These are phyloP conservation scores for Epirrita christyi DNA, from an alignment of 2,888 invertebrate genomes.

Conservation along the genomic window DNA sequence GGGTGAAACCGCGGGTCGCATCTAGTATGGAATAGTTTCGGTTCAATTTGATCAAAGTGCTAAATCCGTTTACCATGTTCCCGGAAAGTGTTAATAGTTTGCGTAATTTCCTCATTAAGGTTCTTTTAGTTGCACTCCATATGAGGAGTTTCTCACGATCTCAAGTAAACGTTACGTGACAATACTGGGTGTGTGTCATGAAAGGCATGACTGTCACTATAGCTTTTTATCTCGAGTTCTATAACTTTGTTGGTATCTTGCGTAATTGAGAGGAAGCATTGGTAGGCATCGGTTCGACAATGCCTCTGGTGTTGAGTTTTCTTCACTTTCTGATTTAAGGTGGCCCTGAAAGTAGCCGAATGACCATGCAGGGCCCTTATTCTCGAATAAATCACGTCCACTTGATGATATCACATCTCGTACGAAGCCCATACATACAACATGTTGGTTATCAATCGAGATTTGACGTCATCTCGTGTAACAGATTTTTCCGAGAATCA, in stretches of 20 bases:
- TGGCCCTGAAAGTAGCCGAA: too few relatives aligned
- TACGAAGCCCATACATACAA: too few relatives aligned
- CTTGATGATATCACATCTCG: too few relatives aligned
- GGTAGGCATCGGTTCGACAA: too few relatives aligned
- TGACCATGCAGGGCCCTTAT: too few relatives aligned
- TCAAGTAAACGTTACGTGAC: conserved; percentile 36
- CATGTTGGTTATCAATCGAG: too few relatives aligned
- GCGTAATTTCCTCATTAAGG: conserved; percentile 33
- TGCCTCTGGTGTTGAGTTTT: too few relatives aligned
- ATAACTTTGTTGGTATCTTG: conserved; percentile 16
- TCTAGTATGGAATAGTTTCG: not conserved
- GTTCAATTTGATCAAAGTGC: conserved; percentile 3
- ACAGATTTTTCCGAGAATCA: too few relatives aligned
- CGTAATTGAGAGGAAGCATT: conserved; percentile 28
- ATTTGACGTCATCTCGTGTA: too few relatives aligned
- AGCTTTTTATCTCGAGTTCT: conserved; percentile 32
- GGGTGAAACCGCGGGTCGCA: too few relatives aligned
- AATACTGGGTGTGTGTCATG: conserved; percentile 38
- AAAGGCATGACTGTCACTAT: conserved; percentile 26
- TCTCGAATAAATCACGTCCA: too few relatives aligned
- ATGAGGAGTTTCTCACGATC: conserved; percentile 37
- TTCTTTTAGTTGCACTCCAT: conserved; percentile 22
- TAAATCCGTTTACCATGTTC: conserved; percentile 21
- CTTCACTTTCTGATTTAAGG: not conserved
- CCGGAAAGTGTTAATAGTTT: conserved; percentile 27